Percentiles rank a stretch among this genome's conserved stretches.
Conservation (phyloP, 2,797 vertebrate species). For the Hirundo rustica region DNA sequence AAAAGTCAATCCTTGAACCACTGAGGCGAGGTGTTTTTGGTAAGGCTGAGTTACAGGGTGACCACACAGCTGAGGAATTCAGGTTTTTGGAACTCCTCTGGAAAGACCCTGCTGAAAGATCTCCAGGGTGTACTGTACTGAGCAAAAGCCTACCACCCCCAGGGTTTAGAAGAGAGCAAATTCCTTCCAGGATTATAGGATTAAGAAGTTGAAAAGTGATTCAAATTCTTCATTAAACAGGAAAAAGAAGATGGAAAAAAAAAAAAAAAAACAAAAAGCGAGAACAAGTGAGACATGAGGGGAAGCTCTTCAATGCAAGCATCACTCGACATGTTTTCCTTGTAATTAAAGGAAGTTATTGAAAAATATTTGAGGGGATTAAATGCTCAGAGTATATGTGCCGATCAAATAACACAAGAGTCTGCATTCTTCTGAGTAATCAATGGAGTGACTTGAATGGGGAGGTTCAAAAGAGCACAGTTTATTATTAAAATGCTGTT, state of each 20-base stretch:
- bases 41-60: not conserved
- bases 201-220: constrained; percentile 85
- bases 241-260: not conserved
- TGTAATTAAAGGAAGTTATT: constrained; percentile 89
- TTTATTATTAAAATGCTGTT: constrained; percentile 47
- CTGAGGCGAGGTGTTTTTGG: not conserved
- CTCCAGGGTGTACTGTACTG: constrained; percentile 68
- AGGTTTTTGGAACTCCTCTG: constrained; percentile 30
- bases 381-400: constrained; percentile 72
- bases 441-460: constrained; percentile 46
- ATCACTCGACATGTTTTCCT: constrained; percentile 76
- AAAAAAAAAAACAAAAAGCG: not conserved
- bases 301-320: constrained; percentile 70
- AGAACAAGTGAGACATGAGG: constrained; percentile 66
- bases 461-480: constrained; percentile 41
- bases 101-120: constrained; percentile 48
- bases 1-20: not conserved
- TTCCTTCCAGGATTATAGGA: constrained; percentile 88
- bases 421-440: constrained; percentile 68
- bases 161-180: constrained; percentile 79
- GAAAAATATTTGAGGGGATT: constrained; percentile 88
- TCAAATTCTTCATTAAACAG: constrained; percentile 84
- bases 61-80: constrained; percentile 25
- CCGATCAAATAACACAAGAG: constrained; percentile 69
- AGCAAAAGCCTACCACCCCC: constrained; percentile 68